Evolutionary conservation across 2,888 invertebrate genomes (phyloP), one percentile per base, ranked within the genome.

Genomic region (Diarsia dahlii): DNA sequence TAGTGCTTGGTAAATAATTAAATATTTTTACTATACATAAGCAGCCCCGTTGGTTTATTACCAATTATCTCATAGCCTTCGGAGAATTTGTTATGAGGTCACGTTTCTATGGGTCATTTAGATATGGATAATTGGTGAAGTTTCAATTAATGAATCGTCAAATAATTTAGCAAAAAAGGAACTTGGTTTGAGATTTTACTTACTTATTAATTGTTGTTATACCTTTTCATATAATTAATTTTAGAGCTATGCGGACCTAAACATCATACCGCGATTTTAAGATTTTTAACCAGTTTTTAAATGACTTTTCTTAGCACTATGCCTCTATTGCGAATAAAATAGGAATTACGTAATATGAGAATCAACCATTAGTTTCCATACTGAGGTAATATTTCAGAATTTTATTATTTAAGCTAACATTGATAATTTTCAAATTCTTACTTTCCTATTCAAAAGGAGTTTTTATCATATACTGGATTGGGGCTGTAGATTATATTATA

Each of bases 361-460:
- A 56, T 71, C 68, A 45, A 67, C 23, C 18, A 62, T 69, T 73
- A 54, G 56, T 76, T 66, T 80, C 18, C 48, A 72, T 65, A 71
- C 28, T 77, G 80, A 83, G 82, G 82, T 83, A 82, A 76, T 71
- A 77, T 83, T 76, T 77, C 74, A 63, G 77, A 74, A 69, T 65
- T 72, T 72, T 52, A 64, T 68, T 12, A n/a, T 71, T 73, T 64
- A 60, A 15, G 13, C 71, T 62, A 74, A 72, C 34, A 60, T 71
- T 71, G 18, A 69, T 66, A 39, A 52, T 80, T 82, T 80, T 50
- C 10, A 66, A 71, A 69, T 74, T 69, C 62, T 72, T 79, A 82
- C 52, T 66, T 71, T 20, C 10, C 54, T 76, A 56, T 56, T 46
- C 3, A 64, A 64, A 28, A 12, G 56, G 63, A 64, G 45, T 78